These are phyloP conservation scores for Drosophila kurseongensis DNA, from an alignment of 1,140 invertebrate species.

Conservation along the genomic window DNA sequence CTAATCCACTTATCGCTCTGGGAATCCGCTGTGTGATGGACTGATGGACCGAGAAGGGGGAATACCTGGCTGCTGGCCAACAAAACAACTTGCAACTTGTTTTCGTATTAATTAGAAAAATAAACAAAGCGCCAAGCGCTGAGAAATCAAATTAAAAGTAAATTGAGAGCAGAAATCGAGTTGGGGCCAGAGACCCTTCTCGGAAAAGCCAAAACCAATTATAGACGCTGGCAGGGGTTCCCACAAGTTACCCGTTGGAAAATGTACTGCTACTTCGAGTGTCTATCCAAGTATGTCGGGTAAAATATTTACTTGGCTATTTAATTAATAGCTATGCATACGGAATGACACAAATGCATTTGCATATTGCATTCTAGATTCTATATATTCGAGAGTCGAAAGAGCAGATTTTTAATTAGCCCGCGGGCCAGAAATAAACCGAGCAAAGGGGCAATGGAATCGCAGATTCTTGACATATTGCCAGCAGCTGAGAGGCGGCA, in stretches of 20 bases:
- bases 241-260: neutral
- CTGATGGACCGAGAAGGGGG: neutral
- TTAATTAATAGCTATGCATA: slow-evolving; percentile 75
- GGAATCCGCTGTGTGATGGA: slow-evolving; percentile 11
- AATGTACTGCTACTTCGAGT: neutral
- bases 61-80: slow-evolving; percentile 56
- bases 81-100: slow-evolving; percentile 42
- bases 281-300: slow-evolving; percentile 4
- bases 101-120: slow-evolving; percentile 69
- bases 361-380: slow-evolving; percentile 42
- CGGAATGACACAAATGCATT: slow-evolving; percentile 66
- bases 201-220: slow-evolving; percentile 50
- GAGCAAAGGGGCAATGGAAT: slow-evolving; percentile 28
- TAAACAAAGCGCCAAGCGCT: slow-evolving; percentile 60
- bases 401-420: slow-evolving; percentile 76
- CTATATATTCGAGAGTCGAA: slow-evolving; percentile 24
- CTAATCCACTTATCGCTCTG: slow-evolving; percentile 44
- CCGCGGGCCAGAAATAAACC: slow-evolving; percentile 59
- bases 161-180: slow-evolving; percentile 37
- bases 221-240: slow-evolving; percentile 20
- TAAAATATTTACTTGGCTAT: slow-evolving; percentile 28
- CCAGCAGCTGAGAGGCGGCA: slow-evolving; percentile 67
- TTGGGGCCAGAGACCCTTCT: slow-evolving; percentile 15
- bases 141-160: slow-evolving; percentile 68
- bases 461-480: slow-evolving; percentile 78